These are phyloP conservation scores for Pardosa pseudoannulata DNA, from an alignment of 2,888 invertebrate genomes.

Conservation along the genomic window DNA sequence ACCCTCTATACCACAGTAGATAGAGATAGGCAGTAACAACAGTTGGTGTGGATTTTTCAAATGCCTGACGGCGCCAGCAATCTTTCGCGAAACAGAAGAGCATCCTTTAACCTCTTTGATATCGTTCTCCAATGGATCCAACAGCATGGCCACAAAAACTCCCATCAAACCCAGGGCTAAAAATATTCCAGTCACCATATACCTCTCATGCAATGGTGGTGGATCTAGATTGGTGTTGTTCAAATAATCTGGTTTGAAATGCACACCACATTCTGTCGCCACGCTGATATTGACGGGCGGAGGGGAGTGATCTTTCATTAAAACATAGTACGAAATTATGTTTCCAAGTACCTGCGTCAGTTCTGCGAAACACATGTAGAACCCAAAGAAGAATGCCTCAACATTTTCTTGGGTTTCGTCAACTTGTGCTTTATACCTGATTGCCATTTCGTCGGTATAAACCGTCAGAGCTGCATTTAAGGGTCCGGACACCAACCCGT, in stretches of 20 bases:
- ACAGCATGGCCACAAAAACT: conserved; percentile 88
- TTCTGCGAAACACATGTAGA: conserved; percentile 99
- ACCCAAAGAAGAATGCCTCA: conserved; percentile 97
- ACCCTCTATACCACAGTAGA: conserved; percentile 98
- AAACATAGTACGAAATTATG: conserved; percentile 86
- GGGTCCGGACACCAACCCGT: conserved; percentile 95
- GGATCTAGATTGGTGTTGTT: conserved; percentile 83
- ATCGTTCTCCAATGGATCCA: conserved; percentile 87
- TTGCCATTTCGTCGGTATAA: conserved; percentile 67
- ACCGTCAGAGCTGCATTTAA: conserved; percentile 93
- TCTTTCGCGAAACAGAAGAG: conserved; percentile 77
- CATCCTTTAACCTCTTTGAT: conserved; percentile 17
- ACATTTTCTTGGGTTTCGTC: conserved; percentile 82
- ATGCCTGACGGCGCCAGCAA: conserved; percentile 93
- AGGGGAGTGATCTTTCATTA: conserved; percentile 63
- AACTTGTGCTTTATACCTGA: conserved; percentile 26
- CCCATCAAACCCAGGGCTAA: conserved; percentile 90
- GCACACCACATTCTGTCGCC: conserved; percentile 10
- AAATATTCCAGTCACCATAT: conserved; percentile 92
- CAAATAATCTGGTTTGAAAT: neutral
- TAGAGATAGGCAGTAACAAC: conserved; percentile 93
- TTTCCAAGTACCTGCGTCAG: conserved; percentile 97
- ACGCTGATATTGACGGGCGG: neutral
- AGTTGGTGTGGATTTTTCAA: conserved; percentile 91
- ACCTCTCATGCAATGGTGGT: conserved; percentile 90